Conservation (phyloP, 2,797 vertebrate species). For the Dicrostonyx torquatus region DNA sequence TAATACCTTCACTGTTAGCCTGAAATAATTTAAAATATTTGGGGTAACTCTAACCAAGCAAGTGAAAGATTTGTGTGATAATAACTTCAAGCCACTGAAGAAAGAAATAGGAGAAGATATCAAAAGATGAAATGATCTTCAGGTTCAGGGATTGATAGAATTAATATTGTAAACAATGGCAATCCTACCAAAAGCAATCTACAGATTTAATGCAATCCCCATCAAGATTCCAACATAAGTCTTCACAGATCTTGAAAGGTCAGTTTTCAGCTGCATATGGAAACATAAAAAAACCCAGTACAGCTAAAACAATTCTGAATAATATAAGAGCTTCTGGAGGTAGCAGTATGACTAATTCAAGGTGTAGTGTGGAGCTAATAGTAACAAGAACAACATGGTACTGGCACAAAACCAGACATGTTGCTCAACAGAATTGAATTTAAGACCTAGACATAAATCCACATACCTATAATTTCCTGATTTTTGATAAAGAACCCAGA, state of each 20-base stretch:
- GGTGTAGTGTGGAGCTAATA: neutral
- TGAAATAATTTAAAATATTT: neutral
- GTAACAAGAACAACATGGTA: neutral
- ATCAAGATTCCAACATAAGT: neutral
- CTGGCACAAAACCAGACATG: neutral
- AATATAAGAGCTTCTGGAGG: neutral
- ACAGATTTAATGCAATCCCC: neutral
- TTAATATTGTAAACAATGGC: neutral
- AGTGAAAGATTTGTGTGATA: neutral
- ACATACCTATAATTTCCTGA: neutral
- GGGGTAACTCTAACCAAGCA: neutral
- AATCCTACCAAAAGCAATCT: neutral
- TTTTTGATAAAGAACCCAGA: neutral
- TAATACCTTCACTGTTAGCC: neutral
- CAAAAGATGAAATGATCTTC: neutral
- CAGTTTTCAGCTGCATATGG: neutral
- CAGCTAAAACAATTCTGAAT: neutral
- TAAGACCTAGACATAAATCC: neutral
- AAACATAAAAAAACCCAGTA: neutral
- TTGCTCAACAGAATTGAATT: neutral
- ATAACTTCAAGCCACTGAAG: neutral
- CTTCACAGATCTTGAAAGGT: neutral
- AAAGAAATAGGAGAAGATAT: neutral
- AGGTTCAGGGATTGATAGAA: neutral
- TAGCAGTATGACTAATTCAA: neutral